Conservation (phyloP, 2,888 invertebrate species). For the Drosophila paracracens region DNA sequence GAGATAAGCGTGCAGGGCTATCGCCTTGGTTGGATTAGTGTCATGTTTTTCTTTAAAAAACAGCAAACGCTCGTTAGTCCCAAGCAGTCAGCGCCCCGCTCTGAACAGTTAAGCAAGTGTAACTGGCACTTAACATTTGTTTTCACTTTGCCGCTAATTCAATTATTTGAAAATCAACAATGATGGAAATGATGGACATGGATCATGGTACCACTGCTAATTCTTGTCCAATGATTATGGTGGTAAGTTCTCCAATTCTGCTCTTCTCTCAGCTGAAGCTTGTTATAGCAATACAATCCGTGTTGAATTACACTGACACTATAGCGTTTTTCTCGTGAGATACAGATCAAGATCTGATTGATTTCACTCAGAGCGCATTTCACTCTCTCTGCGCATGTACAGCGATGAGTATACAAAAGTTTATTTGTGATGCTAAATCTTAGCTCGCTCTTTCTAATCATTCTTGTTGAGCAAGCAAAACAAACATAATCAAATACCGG, state of each 20-base stretch:
- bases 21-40: conserved; percentile 60
- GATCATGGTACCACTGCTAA: conserved; percentile 19
- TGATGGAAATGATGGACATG: conserved; percentile 42
- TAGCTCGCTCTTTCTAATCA: conserved; percentile 18
- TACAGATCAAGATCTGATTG: conserved; percentile 34
- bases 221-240: conserved; percentile 84
- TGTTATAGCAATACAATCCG: background rate
- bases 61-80: conserved; percentile 49
- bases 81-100: conserved; percentile 61
- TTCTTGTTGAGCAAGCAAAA: conserved; percentile 30
- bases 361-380: conserved; percentile 19
- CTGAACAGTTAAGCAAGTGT: conserved; percentile 66
- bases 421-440: conserved; percentile 25
- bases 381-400: conserved; percentile 19
- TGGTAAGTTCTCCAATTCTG: conserved; percentile 73
- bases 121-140: conserved; percentile 18
- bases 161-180: conserved; percentile 5
- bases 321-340: background rate
- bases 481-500: conserved; percentile 36
- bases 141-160: conserved; percentile 11
- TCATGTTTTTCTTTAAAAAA: conserved; percentile 70
- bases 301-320: background rate
- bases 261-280: background rate
- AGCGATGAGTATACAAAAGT: background rate
- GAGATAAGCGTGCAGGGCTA: conserved; percentile 60